Evolutionary conservation across 2,797 vertebrate species (phyloP), one percentile per base, ranked within the genome.

Genomic region (Danio choprae): DNA sequence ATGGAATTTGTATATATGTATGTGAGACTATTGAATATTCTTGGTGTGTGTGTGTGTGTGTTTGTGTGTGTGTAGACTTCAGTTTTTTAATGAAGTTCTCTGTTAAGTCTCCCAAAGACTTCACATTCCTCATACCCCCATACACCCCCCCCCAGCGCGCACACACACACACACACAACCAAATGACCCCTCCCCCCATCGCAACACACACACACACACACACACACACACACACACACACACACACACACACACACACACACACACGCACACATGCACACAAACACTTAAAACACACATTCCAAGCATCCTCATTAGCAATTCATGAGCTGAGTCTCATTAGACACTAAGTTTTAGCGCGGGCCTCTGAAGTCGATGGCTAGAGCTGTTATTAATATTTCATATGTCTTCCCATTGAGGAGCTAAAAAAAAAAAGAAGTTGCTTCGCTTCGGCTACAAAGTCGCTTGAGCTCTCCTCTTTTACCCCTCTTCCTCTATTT

Each of bases 311-410:
- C 79, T 86, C 89, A 94, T 94, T 93, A 93, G 90, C 92, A 93
- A 93, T 93, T 94, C 92, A 94, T 94, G 92, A 94, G 92, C 89
- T 48, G 88, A 87, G 90, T 94, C 93, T 94, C 92, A 93, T 93
- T 94, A 93, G 92, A 92, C 90, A 90, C 89, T 91, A 92, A 92
- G 91, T 92, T 93, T 92, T 92, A 92, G 90, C 91, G 90, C 87
- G 81, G 90, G 91, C 92, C 90, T 94, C 91, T 92, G 92, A 94
- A 93, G 92, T 92, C 85, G 92, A 91, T 92, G 91, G 92, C 91
- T 93, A 89, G 90, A 93, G 92, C 92, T 88, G 90, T 90, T 92
- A 92, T 94, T 93, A 93, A 94, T 94, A 93, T 93, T 94, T 94
- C 91, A 94, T 94, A 89, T 87, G 82, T 89, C 92, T 92, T 79